phyloP scores from a whole-genome alignment of 1,140 invertebrate genomes.

The Dinoponera quadriceps region DNA sequence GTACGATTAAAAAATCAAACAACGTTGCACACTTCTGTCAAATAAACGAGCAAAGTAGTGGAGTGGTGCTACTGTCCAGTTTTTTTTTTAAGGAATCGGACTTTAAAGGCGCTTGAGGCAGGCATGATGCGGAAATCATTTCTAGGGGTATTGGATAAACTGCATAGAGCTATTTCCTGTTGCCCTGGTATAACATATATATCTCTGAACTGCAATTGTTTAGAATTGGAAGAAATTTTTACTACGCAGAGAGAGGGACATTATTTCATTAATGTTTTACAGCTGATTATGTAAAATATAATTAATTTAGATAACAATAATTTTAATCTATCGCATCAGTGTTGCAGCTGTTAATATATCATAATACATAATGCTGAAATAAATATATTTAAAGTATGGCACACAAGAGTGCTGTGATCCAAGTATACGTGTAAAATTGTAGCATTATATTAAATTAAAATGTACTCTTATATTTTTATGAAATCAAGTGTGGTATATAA shows the following conservation, averaged over 20 bases:
- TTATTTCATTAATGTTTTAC: background rate
- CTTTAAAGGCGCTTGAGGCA: constrained; percentile 77
- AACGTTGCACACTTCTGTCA: constrained; percentile 60
- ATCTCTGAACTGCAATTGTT: background rate
- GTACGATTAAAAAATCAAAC: background rate
- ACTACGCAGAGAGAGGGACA: background rate
- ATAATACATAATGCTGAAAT: constrained; percentile 16
- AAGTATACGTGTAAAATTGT: no score
- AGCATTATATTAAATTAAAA: no score
- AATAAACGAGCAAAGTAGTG: constrained; percentile 38
- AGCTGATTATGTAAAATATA: background rate
- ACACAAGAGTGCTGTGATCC: no score
- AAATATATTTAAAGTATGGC: background rate
- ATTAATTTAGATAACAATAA: constrained; percentile 8
- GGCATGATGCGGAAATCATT: constrained; percentile 81
- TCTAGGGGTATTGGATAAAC: constrained; percentile 77
- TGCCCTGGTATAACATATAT: constrained; percentile 67
- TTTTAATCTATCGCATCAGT: background rate
- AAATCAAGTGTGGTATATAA: no score
- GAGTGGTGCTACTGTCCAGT: constrained; percentile 55
- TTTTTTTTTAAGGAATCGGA: constrained; percentile 61
- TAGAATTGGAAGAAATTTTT: constrained; percentile 15
- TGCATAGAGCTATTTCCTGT: constrained; percentile 80
- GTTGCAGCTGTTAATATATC: constrained; percentile 48
- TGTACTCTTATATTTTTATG: no score